Evolutionary conservation across 2,888 invertebrate genomes (phyloP).

Genomic region (Suillia variegata): DNA sequence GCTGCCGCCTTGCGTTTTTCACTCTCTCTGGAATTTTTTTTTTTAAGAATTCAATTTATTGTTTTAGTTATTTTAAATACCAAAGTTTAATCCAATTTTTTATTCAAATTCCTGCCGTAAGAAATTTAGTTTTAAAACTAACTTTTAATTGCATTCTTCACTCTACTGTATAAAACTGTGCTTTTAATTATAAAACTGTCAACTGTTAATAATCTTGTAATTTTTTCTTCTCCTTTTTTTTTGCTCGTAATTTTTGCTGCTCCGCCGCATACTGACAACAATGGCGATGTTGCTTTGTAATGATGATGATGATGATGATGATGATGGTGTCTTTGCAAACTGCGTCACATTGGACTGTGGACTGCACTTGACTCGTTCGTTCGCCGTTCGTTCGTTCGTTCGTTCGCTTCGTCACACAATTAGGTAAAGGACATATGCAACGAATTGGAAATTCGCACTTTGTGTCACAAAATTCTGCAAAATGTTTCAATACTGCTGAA

Average conservation of each 20-base stretch:
- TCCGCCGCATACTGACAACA: neutral
- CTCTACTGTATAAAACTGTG: neutral
- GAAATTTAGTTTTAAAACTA: too few relatives aligned
- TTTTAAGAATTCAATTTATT: too few relatives aligned
- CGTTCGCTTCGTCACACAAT: slow-evolving; percentile 14
- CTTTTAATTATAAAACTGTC: slow-evolving; percentile 19
- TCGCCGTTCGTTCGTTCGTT: too few relatives aligned
- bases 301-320: slow-evolving; percentile 20
- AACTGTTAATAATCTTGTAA: slow-evolving; percentile 21
- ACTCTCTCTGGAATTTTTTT: too few relatives aligned
- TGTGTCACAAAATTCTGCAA: slow-evolving; percentile 95
- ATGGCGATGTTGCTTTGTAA: neutral
- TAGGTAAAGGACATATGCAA: slow-evolving; percentile 95
- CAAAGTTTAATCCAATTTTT: too few relatives aligned
- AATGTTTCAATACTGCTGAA: slow-evolving; percentile 91
- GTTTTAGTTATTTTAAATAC: too few relatives aligned
- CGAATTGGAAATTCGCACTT: slow-evolving; percentile 88
- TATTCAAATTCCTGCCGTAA: too few relatives aligned
- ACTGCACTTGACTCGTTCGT: neutral
- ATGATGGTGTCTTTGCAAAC: too few relatives aligned
- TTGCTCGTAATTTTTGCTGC: neutral
- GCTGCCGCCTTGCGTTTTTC: too few relatives aligned
- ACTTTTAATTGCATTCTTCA: slow-evolving; percentile 1
- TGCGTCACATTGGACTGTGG: too few relatives aligned
- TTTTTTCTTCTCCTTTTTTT: slow-evolving; percentile 7